These are phyloP conservation scores for Gadopsis marmoratus DNA, from an alignment of 2,797 vertebrate species.

Conservation along the genomic window DNA sequence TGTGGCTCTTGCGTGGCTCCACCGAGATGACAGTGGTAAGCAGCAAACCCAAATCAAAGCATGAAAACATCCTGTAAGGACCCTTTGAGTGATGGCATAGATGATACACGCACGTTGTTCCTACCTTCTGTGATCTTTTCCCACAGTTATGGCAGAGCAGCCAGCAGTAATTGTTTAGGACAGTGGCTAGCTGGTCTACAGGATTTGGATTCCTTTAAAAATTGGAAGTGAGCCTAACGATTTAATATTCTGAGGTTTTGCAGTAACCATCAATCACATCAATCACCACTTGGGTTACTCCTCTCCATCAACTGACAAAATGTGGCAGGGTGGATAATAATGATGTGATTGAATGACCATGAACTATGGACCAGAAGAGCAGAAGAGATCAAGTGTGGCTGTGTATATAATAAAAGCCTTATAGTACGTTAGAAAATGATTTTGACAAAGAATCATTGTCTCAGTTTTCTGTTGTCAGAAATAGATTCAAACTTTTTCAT, in stretches of 20 bases:
- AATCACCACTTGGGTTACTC: conserved; percentile 46
- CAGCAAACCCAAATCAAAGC: conserved; percentile 33
- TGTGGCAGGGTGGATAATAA: conserved; percentile 52
- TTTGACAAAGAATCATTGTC: background rate
- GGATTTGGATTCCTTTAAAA: conserved; percentile 33
- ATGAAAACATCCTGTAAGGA: conserved; percentile 35
- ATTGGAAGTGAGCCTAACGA: conserved; percentile 47
- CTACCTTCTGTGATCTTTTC: conserved; percentile 25
- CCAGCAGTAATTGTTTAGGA: conserved; percentile 32
- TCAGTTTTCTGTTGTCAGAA: background rate
- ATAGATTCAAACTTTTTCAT: conserved; percentile 11
- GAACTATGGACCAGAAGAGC: conserved; percentile 47
- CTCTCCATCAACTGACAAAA: conserved; percentile 64
- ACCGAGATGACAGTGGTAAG: conserved; percentile 15
- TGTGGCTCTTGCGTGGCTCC: conserved; percentile 42
- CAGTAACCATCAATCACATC: conserved; percentile 67
- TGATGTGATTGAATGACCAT: conserved; percentile 57
- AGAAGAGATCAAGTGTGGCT: conserved; percentile 30
- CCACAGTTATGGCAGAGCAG: conserved; percentile 48
- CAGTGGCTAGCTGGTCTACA: conserved; percentile 16
- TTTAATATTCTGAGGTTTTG: conserved; percentile 64
- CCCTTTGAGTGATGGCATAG: conserved; percentile 37
- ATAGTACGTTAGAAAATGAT: background rate
- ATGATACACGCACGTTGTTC: conserved; percentile 32
- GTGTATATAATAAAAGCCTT: conserved; percentile 12